A percentile compares a stretch with the other conserved stretches of the same genome.
Conservation (phyloP, 2,113 vertebrate genomes). For the Osmerus eperlanus region DNA sequence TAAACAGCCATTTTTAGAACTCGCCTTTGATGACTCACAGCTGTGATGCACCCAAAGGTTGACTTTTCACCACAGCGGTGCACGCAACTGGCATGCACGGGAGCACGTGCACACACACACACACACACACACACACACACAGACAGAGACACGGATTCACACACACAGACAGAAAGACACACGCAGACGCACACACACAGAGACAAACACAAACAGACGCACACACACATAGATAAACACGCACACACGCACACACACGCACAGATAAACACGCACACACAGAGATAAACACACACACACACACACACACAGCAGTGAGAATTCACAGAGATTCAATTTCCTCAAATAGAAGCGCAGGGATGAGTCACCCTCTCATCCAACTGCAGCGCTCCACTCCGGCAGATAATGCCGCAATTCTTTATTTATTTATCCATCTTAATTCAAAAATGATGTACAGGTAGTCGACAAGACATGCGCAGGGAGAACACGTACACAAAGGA, state of each 20-base stretch:
- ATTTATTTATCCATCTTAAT: not conserved
- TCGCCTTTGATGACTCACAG: conserved; percentile 39
- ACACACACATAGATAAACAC: not conserved
- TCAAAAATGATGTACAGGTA: conserved; percentile 1
- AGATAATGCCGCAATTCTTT: conserved; percentile 28
- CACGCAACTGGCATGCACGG: not conserved
- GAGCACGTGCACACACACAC: not conserved
- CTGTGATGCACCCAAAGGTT: conserved; percentile 30
- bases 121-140: not conserved
- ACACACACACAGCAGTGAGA: conserved; percentile 4
- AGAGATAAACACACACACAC: conserved; percentile 18
- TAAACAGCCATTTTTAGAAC: conserved; percentile 30
- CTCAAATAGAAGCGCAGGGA: conserved; percentile 48
- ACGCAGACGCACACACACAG: not conserved
- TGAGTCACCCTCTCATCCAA: conserved; percentile 50
- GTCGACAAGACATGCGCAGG: not conserved
- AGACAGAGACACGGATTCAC: not conserved
- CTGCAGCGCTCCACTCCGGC: conserved; percentile 42
- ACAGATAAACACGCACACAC: not conserved
- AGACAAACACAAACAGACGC: not conserved
- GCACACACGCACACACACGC: not conserved
- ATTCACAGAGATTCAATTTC: conserved; percentile 43
- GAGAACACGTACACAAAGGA: too few species aligned
- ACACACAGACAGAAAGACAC: not conserved
- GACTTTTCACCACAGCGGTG: conserved; percentile 28